These are phyloP conservation scores for Balanococcus diminutus DNA, from an alignment of 2,888 invertebrate genomes.

Conservation along the genomic window DNA sequence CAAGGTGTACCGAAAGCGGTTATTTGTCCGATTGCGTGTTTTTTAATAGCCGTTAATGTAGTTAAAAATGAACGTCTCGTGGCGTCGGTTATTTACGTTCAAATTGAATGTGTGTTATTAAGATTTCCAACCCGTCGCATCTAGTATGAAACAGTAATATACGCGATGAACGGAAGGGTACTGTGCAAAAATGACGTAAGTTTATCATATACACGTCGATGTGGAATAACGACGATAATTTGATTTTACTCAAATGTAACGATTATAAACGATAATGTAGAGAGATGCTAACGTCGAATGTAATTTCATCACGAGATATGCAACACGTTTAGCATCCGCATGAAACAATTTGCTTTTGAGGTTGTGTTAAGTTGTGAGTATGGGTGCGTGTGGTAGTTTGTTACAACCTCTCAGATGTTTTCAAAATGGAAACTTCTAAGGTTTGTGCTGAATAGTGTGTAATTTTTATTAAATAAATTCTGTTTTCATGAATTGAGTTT, in stretches of 20 bases:
- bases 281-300: background rate
- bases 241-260: background rate
- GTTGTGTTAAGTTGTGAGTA: background rate
- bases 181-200: background rate
- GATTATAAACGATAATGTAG: background rate
- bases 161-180: background rate
- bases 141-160: no score
- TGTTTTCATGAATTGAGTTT: no score
- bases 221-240: background rate
- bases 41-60: background rate
- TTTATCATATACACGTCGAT: background rate
- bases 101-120: slow-evolving; percentile 12
- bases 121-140: background rate
- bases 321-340: background rate
- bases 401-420: no score
- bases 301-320: slow-evolving; percentile 12
- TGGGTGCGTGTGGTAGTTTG: no score
- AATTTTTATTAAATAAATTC: no score
- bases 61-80: background rate
- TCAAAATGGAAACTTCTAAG: no score
- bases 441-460: no score
- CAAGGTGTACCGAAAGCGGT: background rate
- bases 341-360: background rate
- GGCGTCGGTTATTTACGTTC: slow-evolving; percentile 1
- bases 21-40: slow-evolving; percentile 25